Evolutionary conservation across 2,888 invertebrate species (phyloP).

Genomic region (Eilema griseolum): DNA sequence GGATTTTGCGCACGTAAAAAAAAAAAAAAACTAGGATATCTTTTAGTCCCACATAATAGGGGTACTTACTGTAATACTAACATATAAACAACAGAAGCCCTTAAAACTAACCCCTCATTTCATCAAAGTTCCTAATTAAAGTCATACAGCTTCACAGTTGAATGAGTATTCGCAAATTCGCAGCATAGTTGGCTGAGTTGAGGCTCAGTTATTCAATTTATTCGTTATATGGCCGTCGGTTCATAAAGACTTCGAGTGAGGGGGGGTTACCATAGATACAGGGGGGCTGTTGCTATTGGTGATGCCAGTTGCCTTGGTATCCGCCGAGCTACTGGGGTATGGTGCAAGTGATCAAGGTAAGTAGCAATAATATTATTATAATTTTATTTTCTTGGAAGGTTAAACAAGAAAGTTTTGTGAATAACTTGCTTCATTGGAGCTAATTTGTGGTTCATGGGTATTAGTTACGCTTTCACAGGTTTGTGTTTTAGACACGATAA

Average conservation of each 20-base stretch:
- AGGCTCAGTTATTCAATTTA: conserved; percentile 55
- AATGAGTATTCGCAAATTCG: conserved; percentile 61
- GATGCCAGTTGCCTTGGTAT: conserved; percentile 75
- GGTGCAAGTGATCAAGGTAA: conserved; percentile 47
- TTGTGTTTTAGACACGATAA: not conserved
- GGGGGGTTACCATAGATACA: conserved; percentile 74
- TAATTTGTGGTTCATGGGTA: too few relatives aligned
- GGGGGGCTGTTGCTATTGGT: conserved; percentile 77
- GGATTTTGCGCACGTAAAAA: too few relatives aligned
- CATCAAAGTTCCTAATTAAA: conserved; percentile 54
- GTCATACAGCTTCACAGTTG: conserved; percentile 51
- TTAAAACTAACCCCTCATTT: conserved; percentile 33
- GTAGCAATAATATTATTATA: conserved; percentile 3
- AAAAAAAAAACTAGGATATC: not conserved
- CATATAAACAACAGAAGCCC: conserved; percentile 24
- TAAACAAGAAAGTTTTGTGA: not conserved
- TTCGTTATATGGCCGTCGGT: conserved; percentile 63
- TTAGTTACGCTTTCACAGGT: not conserved
- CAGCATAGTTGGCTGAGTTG: conserved; percentile 62
- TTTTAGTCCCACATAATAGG: not conserved
- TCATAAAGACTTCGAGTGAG: conserved; percentile 74
- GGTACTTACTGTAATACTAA: not conserved
- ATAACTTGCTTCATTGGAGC: not conserved
- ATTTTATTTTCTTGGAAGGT: not conserved
- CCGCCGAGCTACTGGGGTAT: conserved; percentile 50